Evolutionary conservation across 2,797 vertebrate genomes (phyloP), one percentile per base, ranked within the genome.

Genomic region (Philypnodon macrostomus): DNA sequence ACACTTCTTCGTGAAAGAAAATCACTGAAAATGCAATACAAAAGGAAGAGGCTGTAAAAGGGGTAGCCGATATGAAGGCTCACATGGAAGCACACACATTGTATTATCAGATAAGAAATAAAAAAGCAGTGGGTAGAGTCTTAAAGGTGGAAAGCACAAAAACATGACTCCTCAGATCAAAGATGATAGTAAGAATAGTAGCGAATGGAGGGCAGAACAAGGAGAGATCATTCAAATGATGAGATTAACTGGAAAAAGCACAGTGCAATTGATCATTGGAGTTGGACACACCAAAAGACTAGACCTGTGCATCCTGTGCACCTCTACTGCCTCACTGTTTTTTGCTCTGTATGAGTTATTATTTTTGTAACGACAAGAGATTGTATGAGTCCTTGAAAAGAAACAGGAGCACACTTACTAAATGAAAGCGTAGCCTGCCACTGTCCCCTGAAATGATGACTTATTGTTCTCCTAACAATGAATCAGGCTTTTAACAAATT

Each of bases 391-490:
- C 77, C 76, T 86, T 77, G 61, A 79, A 69, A 76, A 60, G 63
- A 85, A n/a, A 76, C 70, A 38, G 38, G 58, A 72, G 62, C 66
- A 63, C 75, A 64, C 56, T 81, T 58, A 73, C 50, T 47, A 73
- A 77, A 83, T 67, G 57, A 80, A 70, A 73, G 57, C 32, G 41
- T 31, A 52, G 44, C 31, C 56, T 52, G 67, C 70, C 67, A 52
- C 60, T 46, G 59, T 74, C 73, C 64, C 56, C 64, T 58, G 48
- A 75, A 81, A 84, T 83, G 53, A 85, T 73, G 58, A 80, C 56
- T 69, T 79, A 87, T 84, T 88, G 84, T 88, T 85, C 75, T 61
- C 63, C 57, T 73, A 75, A 87, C 79, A 82, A 83, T 69, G 57
- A 56, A 74, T 70, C 70, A 40, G 69, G 73, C 72, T 75, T 80